phyloP scores from a whole-genome alignment of 2,888 invertebrate genomes.

The Diplazon laetatorius region DNA sequence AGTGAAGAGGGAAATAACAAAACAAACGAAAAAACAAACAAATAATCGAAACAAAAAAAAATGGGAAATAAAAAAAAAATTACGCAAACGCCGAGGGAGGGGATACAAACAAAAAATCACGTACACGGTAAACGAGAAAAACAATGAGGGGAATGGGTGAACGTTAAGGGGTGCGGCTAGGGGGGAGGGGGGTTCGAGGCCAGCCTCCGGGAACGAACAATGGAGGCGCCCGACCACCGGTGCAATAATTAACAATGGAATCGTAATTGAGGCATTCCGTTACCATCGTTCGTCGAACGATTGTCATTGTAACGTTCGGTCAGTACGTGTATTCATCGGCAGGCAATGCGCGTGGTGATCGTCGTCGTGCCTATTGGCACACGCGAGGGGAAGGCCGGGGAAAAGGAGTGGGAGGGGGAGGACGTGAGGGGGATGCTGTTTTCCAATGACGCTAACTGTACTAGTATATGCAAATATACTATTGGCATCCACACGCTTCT shows the following conservation, averaged over 20 bases:
- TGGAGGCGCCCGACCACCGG: slow-evolving; percentile 68
- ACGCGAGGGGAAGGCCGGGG: not conserved
- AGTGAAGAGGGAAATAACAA: not conserved
- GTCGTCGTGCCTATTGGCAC: slow-evolving; percentile 14
- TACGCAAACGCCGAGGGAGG: not conserved
- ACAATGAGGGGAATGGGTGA: slow-evolving; percentile 48
- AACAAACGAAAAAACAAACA: slow-evolving; percentile 19
- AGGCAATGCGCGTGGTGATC: slow-evolving; percentile 52
- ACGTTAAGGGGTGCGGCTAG: slow-evolving; percentile 14
- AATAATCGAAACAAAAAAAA: slow-evolving; percentile 1
- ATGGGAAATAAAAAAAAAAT: not conserved
- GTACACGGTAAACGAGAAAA: slow-evolving; percentile 39
- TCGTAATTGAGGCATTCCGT: slow-evolving; percentile 76
- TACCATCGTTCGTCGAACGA: slow-evolving; percentile 66
- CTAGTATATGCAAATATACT: slow-evolving; percentile 20
- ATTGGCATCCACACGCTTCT: slow-evolving; percentile 7
- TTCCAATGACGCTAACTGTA: slow-evolving; percentile 31
- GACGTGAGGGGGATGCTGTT: slow-evolving; percentile 3
- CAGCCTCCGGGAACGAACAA: slow-evolving; percentile 62
- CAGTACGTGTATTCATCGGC: slow-evolving; percentile 59
- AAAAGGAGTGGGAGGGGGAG: too few relatives aligned
- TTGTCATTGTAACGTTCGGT: slow-evolving; percentile 62
- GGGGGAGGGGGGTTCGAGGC: slow-evolving; percentile 24
- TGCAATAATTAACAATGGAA: slow-evolving; percentile 76
- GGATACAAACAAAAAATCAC: slow-evolving; percentile 35